Base-by-base conservation (phyloP, 2,888 invertebrate genomes). In the Acronicta aceris region DNA sequence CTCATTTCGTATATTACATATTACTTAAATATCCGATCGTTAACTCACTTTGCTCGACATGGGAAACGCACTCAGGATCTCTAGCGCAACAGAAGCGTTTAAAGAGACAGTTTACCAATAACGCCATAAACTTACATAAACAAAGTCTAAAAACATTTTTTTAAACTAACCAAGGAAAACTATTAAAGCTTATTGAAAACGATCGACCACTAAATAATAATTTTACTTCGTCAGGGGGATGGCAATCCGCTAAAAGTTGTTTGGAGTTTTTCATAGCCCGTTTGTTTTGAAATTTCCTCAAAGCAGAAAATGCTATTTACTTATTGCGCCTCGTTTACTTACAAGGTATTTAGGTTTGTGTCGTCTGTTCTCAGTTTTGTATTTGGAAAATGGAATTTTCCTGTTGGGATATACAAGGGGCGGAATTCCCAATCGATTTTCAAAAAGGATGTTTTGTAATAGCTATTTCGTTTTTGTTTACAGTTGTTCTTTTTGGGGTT, bases 251-350 rank as follows among this genome's bases (percentile, higher is more conserved):
- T 87, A 83, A 87, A 89, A 87, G 87, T 89, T 87, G 86, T 86
- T 88, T 81, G 83, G 81, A 86, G 82, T 85, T 87, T 88, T 89
- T 86, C 85, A 88, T 84, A 86, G 84, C 71, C 81, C 85, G 86
- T 90, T 91, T 91, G 87, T 90, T 89, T 89, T 87, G 82, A 87
- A 88, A 87, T 87, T 87, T 76, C 80, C 83, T 87, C 90, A 89
- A 90, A 89, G 89, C 83, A 84, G 86, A 85, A 87, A 88, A 87
- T 83, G 88, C 85, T 91, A 93, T 93, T 92, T 92, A 91, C 92
- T 93, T 91, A 93, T 91, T 91, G 90, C 89, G 92, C 89, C 87
- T 91, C 92, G 92, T 92, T 93, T 93, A 90, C 92, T 92, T 91
- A 93, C 92, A 91, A 91, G 92, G 93, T 91, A 92, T 93, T 93